Conservation (phyloP, 2,888 invertebrate genomes). For the Tyria jacobaeae region DNA sequence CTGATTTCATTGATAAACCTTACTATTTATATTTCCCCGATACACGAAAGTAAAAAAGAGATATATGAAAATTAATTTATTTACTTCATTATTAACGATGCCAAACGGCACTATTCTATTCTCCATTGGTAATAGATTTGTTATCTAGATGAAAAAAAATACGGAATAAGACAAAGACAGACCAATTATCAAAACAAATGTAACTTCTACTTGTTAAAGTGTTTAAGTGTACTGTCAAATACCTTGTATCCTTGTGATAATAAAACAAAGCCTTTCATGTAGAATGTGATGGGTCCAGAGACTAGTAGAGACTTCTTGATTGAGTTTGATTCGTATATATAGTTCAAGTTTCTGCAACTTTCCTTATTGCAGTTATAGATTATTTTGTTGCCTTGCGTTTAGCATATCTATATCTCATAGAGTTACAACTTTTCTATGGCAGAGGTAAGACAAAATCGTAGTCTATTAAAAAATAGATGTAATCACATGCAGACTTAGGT, state of each 20-base stretch:
- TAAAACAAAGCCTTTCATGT: too few relatives aligned
- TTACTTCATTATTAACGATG: slow-evolving; percentile 1
- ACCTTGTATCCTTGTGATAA: too few relatives aligned
- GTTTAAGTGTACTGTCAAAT: too few relatives aligned
- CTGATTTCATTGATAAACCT: slow-evolving; percentile 51
- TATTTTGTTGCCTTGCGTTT: background rate
- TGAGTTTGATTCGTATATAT: too few relatives aligned
- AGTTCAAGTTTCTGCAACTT: background rate
- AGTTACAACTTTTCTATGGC: background rate
- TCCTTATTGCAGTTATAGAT: too few relatives aligned
- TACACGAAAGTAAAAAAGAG: slow-evolving; percentile 34
- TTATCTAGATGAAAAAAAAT: slow-evolving; percentile 2
- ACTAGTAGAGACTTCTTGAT: too few relatives aligned
- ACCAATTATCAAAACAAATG: background rate
- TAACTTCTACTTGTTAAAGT: too few relatives aligned
- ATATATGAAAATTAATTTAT: slow-evolving; percentile 22
- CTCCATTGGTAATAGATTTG: background rate
- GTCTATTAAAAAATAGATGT: slow-evolving; percentile 18
- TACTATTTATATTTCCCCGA: slow-evolving; percentile 32
- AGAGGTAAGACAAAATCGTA: background rate
- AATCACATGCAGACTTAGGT: too few relatives aligned
- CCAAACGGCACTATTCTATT: background rate
- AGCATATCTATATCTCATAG: background rate
- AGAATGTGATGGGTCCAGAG: too few relatives aligned
- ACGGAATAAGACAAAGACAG: background rate